These are phyloP conservation scores for Acanthiza pusilla DNA, from an alignment of 2,797 vertebrate species.

Conservation along the genomic window DNA sequence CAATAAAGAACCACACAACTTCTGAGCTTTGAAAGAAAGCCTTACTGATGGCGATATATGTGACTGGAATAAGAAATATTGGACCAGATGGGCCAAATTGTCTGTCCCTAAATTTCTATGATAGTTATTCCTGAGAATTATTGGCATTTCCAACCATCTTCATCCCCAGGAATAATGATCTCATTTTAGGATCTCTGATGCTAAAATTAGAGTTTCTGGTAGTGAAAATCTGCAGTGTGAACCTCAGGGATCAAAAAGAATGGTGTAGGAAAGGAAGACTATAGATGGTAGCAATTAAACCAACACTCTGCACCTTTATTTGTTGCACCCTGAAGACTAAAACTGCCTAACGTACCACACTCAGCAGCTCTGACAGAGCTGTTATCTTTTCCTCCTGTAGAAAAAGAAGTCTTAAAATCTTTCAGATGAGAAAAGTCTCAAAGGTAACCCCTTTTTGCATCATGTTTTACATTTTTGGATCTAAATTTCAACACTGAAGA, in stretches of 20 bases:
- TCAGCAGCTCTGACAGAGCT: not conserved
- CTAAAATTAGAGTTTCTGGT: not conserved
- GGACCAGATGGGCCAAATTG: not conserved
- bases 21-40: not conserved
- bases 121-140: not conserved
- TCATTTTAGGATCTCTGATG: not conserved
- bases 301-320: not conserved
- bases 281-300: not conserved
- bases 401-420: not conserved
- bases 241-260: not conserved
- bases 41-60: not conserved
- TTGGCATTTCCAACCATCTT: not conserved
- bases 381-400: not conserved
- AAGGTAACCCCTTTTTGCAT: slow-evolving; percentile 19
- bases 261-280: not conserved
- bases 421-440: slow-evolving; percentile 17
- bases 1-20: not conserved
- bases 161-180: not conserved
- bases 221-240: not conserved
- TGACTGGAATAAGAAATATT: not conserved
- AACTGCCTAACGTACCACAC: not conserved
- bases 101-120: not conserved
- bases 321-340: not conserved
- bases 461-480: not conserved
- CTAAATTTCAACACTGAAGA: slow-evolving; percentile 42